Evolutionary conservation across 2,113 vertebrate species (phyloP).

Genomic region (Prietella phreatophila): DNA sequence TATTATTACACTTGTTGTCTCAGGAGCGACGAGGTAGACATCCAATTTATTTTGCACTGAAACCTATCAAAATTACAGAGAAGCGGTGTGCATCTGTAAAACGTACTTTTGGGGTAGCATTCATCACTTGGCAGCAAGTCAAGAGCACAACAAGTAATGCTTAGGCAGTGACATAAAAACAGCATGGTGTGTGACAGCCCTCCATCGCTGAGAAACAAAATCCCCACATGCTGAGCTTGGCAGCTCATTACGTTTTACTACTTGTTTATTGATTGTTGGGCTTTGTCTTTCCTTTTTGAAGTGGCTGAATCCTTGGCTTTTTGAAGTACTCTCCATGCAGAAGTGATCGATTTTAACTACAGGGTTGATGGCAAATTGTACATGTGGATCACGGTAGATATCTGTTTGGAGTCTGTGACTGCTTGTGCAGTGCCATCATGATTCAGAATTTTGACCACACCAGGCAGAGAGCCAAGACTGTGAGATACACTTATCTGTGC

Average conservation of each 20-base stretch:
- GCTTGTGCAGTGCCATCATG: conserved; percentile 16
- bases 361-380: neutral
- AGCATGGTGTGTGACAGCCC: conserved; percentile 40
- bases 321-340: neutral
- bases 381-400: conserved; percentile 3
- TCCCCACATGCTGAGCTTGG: conserved; percentile 27
- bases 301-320: conserved; percentile 36
- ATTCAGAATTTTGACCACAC: conserved; percentile 35
- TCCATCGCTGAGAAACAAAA: conserved; percentile 38
- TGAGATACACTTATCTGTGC: conserved; percentile 45
- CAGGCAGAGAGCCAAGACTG: conserved; percentile 44
- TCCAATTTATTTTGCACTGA: conserved; percentile 20
- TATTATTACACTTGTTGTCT: conserved; percentile 19
- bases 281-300: conserved; percentile 37
- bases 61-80: conserved; percentile 32
- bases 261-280: conserved; percentile 48
- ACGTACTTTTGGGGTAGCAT: conserved; percentile 6
- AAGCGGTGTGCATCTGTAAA: conserved; percentile 6
- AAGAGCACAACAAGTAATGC: conserved; percentile 27
- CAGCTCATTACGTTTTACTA: conserved; percentile 45
- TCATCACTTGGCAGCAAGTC: conserved; percentile 35
- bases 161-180: conserved; percentile 42
- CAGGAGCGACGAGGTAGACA: neutral
- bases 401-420: conserved; percentile 19
- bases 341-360: conserved; percentile 38